Percentiles rank a stretch among this genome's conserved stretches.
These are phyloP conservation scores for Vulpes ferrilata DNA, from an alignment of 2,113 vertebrate species.

Conservation along the genomic window DNA sequence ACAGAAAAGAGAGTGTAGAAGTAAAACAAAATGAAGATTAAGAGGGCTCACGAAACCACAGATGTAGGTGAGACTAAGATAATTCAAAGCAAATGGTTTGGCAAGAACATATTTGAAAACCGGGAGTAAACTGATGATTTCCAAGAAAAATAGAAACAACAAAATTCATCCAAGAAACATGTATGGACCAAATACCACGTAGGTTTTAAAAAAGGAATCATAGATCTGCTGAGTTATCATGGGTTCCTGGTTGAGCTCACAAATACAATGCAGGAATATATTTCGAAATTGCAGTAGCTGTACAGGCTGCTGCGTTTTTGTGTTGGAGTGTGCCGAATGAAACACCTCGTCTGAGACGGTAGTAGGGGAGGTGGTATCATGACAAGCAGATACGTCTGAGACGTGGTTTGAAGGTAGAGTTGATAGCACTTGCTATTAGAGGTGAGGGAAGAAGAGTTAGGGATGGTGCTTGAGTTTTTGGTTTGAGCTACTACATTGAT, in stretches of 20 bases:
- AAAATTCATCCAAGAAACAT: background rate
- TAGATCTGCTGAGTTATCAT: background rate
- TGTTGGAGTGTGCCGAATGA: background rate
- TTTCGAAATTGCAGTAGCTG: background rate
- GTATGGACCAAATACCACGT: background rate
- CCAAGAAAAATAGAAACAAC: background rate
- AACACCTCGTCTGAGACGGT: background rate
- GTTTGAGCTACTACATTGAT: background rate
- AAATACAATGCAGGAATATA: background rate
- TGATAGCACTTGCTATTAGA: background rate
- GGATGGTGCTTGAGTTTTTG: background rate
- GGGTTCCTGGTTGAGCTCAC: background rate
- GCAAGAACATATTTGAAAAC: constrained; percentile 23
- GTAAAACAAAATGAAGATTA: background rate
- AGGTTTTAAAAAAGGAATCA: background rate
- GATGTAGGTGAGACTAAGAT: background rate
- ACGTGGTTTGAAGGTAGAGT: background rate
- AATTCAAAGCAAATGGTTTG: background rate
- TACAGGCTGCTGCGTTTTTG: background rate
- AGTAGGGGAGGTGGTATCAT: background rate
- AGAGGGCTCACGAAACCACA: background rate
- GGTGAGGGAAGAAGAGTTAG: background rate
- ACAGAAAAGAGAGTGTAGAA: background rate
- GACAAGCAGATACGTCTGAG: background rate
- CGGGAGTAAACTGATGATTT: constrained; percentile 16